Evolutionary conservation across 1,140 invertebrate genomes (phyloP).

Genomic region (Amyelois transitella): DNA sequence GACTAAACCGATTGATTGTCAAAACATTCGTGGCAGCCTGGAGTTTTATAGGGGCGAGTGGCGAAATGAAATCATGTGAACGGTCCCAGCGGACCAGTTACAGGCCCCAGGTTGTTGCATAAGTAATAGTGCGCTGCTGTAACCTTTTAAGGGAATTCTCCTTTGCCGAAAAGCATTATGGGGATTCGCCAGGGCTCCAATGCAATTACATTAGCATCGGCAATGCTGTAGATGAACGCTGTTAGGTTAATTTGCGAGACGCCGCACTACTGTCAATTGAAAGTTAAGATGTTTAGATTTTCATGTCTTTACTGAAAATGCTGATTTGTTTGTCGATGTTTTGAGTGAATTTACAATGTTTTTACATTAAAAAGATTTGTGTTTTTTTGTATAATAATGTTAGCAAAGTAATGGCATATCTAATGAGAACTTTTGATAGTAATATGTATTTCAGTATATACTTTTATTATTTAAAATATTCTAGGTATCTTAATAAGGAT

Average conservation of each 20-base stretch:
- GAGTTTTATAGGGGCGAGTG: conserved; percentile 9
- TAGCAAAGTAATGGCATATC: no score
- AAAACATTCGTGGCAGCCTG: conserved; percentile 1
- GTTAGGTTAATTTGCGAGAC: conserved; percentile 13
- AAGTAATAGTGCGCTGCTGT: conserved; percentile 11
- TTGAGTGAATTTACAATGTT: no score
- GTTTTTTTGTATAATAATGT: no score
- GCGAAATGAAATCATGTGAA: conserved; percentile 12
- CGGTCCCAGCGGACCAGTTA: conserved; percentile 4
- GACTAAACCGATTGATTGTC: conserved; percentile 25
- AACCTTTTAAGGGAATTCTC: conserved; percentile 17
- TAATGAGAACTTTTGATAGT: no score
- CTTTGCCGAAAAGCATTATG: not conserved
- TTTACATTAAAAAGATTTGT: no score
- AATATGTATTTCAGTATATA: no score
- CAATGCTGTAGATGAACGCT: not conserved
- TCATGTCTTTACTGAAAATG: no score
- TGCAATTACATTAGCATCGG: not conserved
- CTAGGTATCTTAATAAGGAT: no score
- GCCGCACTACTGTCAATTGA: conserved; percentile 4
- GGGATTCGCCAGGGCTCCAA: conserved; percentile 21
- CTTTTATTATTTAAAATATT: no score
- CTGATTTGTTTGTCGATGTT: no score
- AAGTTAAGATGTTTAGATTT: no score
- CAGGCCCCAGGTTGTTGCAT: conserved; percentile 11